A percentile compares a stretch with the other conserved stretches of the same genome.
Conservation (phyloP, 2,888 invertebrate species). For the Tromatobia lineatoria region DNA sequence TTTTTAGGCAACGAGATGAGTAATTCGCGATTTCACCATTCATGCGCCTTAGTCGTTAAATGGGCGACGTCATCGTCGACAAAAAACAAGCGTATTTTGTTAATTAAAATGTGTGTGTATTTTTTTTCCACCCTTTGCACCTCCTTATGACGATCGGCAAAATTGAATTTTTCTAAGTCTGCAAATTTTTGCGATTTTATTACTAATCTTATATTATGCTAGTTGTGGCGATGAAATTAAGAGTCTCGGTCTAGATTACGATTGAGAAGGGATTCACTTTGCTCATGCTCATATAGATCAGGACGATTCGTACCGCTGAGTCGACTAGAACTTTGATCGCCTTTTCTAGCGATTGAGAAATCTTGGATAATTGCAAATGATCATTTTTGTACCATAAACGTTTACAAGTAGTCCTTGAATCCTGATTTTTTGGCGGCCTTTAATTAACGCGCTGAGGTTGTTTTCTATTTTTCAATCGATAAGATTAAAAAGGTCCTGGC, state of each 20-base stretch:
- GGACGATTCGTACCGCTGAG: not conserved
- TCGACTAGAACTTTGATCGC: not conserved
- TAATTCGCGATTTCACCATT: slow-evolving; percentile 32
- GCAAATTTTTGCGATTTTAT: not conserved
- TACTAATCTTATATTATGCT: not conserved
- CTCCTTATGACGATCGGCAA: not conserved
- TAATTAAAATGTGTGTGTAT: slow-evolving; percentile 18
- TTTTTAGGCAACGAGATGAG: slow-evolving; percentile 42
- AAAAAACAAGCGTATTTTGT: slow-evolving; percentile 39
- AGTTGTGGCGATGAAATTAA: slow-evolving; percentile 2
- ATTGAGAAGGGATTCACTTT: not conserved
- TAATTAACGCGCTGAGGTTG: not conserved
- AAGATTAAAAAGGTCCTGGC: no score
- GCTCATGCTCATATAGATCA: not conserved
- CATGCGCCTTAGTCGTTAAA: slow-evolving; percentile 3
- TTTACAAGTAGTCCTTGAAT: not conserved
- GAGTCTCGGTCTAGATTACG: not conserved
- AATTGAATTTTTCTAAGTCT: not conserved
- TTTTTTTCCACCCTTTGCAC: not conserved
- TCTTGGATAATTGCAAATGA: not conserved
- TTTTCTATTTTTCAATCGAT: no score
- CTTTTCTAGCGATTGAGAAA: not conserved
- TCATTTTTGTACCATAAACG: not conserved
- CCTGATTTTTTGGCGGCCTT: no score
- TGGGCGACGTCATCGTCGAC: slow-evolving; percentile 23